Base-by-base conservation (phyloP, 2,888 invertebrate species). In the Andrena trimmerana region DNA sequence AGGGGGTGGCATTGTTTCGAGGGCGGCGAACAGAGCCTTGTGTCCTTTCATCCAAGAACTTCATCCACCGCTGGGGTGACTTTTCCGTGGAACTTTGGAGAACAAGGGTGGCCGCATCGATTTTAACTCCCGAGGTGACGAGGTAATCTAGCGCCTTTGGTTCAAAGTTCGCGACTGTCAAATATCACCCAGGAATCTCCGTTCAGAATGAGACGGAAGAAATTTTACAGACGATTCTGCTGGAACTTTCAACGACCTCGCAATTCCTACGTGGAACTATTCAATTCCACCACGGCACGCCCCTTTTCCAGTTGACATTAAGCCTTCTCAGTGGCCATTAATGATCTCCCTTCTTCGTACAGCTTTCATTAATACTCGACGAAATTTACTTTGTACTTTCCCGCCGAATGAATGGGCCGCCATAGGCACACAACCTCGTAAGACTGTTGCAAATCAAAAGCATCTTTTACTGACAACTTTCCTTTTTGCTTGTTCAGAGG, bases 1-100 rank as follows among this genome's bases (percentile, higher is more conserved):
- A 66, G 85, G 81, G 79, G 77, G 78, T 10, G 36, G 59, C 75
- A 85, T 89, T 89, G 89, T 88, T 76, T 85, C 85, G 59, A 73
- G 27, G 52, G 73, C 59, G 68, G 73, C 59, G 50, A 84, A 85
- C 67, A 74, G 24, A 54, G 65, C 63, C 63, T 67, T 36, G 62
- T 59, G 24, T 59, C 77, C 60, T 77, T 70, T 71, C 66, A 48
- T 50, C 70, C 62, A 24, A 63, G 36, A 83, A 69, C 68, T 70
- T 57, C 8, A 27, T 16, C 78, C 72, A 62, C 62, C 67, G 50
- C 57, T 36, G 67, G 16, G 52, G 33, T 52, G 62, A 67, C 78
- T 63, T 62, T 67, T 72, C 57, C 67, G 67, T 8, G 48, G 29
- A 63, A 78, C 78, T 72, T 71, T 20, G n/a, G 62, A 16, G 71